Percentiles rank a stretch among this genome's conserved stretches.
Evolutionary conservation across 2,797 vertebrate genomes (phyloP).

Genomic region (Bucorvus abyssinicus): DNA sequence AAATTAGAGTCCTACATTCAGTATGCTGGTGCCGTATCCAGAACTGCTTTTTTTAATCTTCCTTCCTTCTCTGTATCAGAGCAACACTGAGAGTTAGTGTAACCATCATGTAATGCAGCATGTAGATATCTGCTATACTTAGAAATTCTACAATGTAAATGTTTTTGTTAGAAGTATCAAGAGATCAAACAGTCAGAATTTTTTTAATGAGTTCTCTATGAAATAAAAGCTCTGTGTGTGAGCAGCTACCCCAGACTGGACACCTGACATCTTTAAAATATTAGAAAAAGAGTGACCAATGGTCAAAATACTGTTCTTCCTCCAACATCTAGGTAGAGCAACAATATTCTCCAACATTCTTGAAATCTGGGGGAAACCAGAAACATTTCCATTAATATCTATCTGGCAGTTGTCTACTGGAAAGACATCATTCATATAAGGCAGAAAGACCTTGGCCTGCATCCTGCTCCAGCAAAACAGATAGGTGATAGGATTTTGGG

Average conservation of each 20-base stretch:
- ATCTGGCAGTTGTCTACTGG: background rate
- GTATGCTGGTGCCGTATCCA: background rate
- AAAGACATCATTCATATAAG: background rate
- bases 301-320: background rate
- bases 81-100: background rate
- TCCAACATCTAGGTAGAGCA: background rate
- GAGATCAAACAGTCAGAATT: fast-evolving
- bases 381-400: background rate
- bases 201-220: background rate
- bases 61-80: background rate
- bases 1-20: background rate
- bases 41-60: background rate
- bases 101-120: background rate
- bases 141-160: background rate
- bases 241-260: background rate
- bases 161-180: background rate
- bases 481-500: background rate
- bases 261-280: background rate
- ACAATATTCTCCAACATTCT: fast-evolving
- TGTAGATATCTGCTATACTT: background rate
- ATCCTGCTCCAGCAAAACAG: background rate
- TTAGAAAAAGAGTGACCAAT: background rate
- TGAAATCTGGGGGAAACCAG: background rate
- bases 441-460: background rate
- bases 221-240: background rate